Evolutionary conservation across 2,888 invertebrate genomes (phyloP).

Genomic region (Gibbula magus): DNA sequence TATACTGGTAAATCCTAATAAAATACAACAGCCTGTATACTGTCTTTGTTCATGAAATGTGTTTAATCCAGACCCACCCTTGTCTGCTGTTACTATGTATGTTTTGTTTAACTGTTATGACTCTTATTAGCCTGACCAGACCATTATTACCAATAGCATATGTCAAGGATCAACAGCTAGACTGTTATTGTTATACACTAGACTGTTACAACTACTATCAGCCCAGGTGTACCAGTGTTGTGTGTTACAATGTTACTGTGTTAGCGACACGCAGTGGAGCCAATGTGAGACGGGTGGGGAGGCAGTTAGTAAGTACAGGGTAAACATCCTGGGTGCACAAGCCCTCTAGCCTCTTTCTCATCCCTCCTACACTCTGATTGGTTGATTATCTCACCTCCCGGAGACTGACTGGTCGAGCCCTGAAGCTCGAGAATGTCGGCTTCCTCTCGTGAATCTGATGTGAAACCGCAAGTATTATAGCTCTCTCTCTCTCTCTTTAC

Average conservation of each 20-base stretch:
- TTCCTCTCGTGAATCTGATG: neutral
- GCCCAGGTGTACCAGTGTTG: neutral
- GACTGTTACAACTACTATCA: neutral
- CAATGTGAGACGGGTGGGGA: neutral
- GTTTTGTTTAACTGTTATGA: no score
- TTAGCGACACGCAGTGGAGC: neutral
- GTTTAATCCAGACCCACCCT: no score
- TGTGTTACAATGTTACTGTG: neutral
- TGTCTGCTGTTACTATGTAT: no score
- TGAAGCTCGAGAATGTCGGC: neutral
- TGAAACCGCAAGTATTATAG: neutral
- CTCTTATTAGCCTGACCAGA: no score
- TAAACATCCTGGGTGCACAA: no score
- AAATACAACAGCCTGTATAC: no score
- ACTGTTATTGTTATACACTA: neutral
- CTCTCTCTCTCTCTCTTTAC: no score
- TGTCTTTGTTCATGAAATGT: no score
- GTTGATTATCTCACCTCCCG: neutral
- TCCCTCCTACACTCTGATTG: no score
- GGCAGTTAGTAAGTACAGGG: neutral
- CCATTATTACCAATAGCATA: no score
- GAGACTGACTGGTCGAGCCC: neutral
- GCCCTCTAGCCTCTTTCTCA: no score
- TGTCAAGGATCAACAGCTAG: neutral
- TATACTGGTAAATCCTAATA: no score